phyloP scores from a whole-genome alignment of 1,140 invertebrate species.

The Drosophila biarmipes region DNA sequence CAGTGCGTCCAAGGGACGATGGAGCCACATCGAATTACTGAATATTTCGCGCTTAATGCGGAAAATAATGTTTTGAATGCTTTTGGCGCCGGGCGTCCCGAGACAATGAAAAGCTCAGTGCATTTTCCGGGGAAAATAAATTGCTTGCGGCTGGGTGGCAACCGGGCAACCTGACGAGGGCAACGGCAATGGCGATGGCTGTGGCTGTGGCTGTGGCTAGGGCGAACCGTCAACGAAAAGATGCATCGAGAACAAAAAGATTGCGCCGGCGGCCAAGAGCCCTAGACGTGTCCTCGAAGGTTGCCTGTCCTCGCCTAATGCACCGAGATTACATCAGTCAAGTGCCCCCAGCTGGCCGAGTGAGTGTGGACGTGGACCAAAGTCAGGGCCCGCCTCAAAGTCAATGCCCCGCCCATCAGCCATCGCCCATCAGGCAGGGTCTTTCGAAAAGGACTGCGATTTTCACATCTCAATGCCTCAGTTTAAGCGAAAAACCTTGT shows the following conservation, averaged over 20 bases:
- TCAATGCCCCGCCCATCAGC: slow-evolving; percentile 30
- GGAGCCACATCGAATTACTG: slow-evolving; percentile 37
- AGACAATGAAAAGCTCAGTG: slow-evolving; percentile 45
- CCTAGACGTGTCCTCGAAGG: slow-evolving; percentile 57
- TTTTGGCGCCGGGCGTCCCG: slow-evolving; percentile 18
- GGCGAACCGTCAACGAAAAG: slow-evolving; percentile 33
- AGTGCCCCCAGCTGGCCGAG: slow-evolving; percentile 38
- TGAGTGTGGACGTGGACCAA: slow-evolving; percentile 34
- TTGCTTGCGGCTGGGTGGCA: slow-evolving; percentile 30
- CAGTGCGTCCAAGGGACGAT: slow-evolving; percentile 7
- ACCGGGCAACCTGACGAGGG: background rate
- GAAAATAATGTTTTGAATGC: slow-evolving; percentile 45
- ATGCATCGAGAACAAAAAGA: slow-evolving; percentile 59
- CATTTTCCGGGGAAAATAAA: slow-evolving; percentile 44
- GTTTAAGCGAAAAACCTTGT: slow-evolving; percentile 31
- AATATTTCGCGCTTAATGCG: slow-evolving; percentile 36
- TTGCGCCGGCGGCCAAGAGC: slow-evolving; percentile 41
- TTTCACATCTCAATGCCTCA: slow-evolving; percentile 50
- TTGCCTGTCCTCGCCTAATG: slow-evolving; percentile 60
- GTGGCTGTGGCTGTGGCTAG: slow-evolving; percentile 7
- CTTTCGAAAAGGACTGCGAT: slow-evolving; percentile 25
- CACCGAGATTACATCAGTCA: slow-evolving; percentile 61
- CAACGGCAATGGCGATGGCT: background rate
- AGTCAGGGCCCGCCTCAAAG: slow-evolving; percentile 48
- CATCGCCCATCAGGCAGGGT: background rate